Base-by-base conservation (phyloP, 2,888 invertebrate genomes). In the Tipula lateralis region DNA sequence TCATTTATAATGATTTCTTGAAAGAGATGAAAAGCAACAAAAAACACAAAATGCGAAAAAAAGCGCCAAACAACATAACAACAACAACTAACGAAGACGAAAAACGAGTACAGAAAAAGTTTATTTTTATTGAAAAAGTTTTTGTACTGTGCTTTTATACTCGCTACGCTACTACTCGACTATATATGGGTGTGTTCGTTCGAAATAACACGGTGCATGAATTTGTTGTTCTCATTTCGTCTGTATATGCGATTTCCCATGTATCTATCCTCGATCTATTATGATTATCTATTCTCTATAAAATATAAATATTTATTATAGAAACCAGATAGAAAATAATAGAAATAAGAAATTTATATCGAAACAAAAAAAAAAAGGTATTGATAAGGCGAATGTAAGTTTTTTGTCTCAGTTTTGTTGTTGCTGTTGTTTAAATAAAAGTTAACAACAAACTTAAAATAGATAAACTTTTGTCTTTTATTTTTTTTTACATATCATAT, bases 11-110 rank as follows among this genome's bases (percentile, higher is more conserved):
- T 66, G 66, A 66, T 66, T 66, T 66, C 66, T 66, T 66, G 66
- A 66, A n/a, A n/a, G 66, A 66, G 66, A 66, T 66, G 66, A 66
- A 44, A 66, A 66, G 66, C 66, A 66, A 66, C 66, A 66, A 66
- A 19, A n/a, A 66, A 66, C 2, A 66, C n/a, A n/a, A n/a, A n/a
- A n/a, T n/a, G 19, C 24, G 66, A 50, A 19, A 50, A n/a, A 50
- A 50, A 50, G 50, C 50, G 19, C 66, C 66, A 66, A 24, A 1
- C 66, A 24, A 24, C 19, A 9, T 24, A 24, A 66, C 19, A 50
- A 50, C 19, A 50, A 19, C 7, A n/a, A n/a, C n/a, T n/a, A n/a
- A n/a, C 24, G 66, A 66, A 24, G 66, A 12, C 66, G 24, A 66
- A 66, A 66, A 66, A 66, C 24, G 66, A 66, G 66, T 24, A 66